Percentiles rank a stretch among this genome's conserved stretches.
phyloP scores from a whole-genome alignment of 2,113 vertebrate species.

The Aspiorhynchus laticeps region DNA sequence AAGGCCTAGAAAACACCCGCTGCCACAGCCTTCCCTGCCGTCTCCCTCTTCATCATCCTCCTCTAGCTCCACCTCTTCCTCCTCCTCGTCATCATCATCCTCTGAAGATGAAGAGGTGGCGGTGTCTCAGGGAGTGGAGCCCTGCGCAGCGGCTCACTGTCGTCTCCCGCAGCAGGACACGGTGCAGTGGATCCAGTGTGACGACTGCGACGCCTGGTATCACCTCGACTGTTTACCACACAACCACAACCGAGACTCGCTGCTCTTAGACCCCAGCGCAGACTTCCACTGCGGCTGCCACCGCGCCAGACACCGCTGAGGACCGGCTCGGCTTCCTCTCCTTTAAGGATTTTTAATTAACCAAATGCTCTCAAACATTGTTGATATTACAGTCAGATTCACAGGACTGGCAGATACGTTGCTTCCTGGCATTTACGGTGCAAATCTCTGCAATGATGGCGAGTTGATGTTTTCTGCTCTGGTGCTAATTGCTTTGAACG shows the following conservation, averaged over 20 bases:
- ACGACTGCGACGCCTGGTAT: slow-evolving; percentile 85
- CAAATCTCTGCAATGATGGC: background rate
- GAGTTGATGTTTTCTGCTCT: background rate
- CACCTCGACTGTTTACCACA: slow-evolving; percentile 80
- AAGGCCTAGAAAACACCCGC: slow-evolving; percentile 80
- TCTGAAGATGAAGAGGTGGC: slow-evolving; percentile 57
- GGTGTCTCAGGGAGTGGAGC: slow-evolving; percentile 64
- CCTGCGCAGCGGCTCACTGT: slow-evolving; percentile 77
- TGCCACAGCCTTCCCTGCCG: slow-evolving; percentile 66
- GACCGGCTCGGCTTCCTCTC: background rate
- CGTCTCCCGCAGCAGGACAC: slow-evolving; percentile 83
- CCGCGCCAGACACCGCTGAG: slow-evolving; percentile 46
- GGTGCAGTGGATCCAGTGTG: slow-evolving; percentile 88
- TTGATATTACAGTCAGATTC: background rate
- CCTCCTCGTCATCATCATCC: slow-evolving; percentile 65
- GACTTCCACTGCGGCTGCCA: slow-evolving; percentile 84
- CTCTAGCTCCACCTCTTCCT: slow-evolving; percentile 70
- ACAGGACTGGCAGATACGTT: background rate
- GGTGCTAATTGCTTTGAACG: slow-evolving; percentile 11
- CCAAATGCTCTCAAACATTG: slow-evolving; percentile 23
- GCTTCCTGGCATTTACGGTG: background rate
- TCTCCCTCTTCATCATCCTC: slow-evolving; percentile 64
- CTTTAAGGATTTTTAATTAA: background rate
- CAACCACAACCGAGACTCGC: slow-evolving; percentile 71
- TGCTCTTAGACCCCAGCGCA: slow-evolving; percentile 74